phyloP scores from a whole-genome alignment of 2,888 invertebrate species.

The Erpobdella octoculata region DNA sequence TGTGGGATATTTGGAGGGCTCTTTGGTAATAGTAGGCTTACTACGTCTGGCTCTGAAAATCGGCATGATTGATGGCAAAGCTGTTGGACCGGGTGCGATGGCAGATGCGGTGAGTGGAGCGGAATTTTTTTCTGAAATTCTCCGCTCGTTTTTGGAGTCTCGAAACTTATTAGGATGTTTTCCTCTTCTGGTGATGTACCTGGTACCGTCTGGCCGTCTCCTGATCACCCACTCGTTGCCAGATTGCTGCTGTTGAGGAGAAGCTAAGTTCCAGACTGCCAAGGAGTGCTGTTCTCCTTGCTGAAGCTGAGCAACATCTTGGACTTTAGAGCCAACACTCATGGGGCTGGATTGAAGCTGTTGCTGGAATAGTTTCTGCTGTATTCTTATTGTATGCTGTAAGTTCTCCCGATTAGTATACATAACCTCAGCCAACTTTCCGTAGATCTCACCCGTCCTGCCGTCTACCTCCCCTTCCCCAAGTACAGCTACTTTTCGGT shows the following conservation, averaged over 20 bases:
- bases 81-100: background rate
- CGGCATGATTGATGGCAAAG: background rate
- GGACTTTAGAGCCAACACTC: background rate
- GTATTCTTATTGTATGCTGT: slow-evolving; percentile 63
- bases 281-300: background rate
- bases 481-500: slow-evolving; percentile 3
- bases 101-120: background rate
- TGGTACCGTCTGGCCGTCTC: slow-evolving; percentile 66
- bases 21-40: background rate
- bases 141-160: background rate
- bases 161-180: slow-evolving; percentile 34
- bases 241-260: background rate
- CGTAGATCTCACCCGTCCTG: slow-evolving; percentile 40
- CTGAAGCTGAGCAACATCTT: background rate
- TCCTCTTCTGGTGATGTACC: slow-evolving; percentile 69
- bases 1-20: background rate
- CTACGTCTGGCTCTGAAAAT: background rate
- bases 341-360: slow-evolving; percentile 40
- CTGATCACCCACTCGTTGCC: slow-evolving; percentile 66
- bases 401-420: slow-evolving; percentile 65
- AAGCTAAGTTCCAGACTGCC: background rate
- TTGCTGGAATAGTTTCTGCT: slow-evolving; percentile 58
- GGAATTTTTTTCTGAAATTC: background rate
- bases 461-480: slow-evolving; percentile 15
- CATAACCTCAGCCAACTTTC: slow-evolving; percentile 59